A percentile compares a stretch with the other conserved stretches of the same genome.
Conservation (phyloP, 2,113 vertebrate species). For the Egretta garzetta region DNA sequence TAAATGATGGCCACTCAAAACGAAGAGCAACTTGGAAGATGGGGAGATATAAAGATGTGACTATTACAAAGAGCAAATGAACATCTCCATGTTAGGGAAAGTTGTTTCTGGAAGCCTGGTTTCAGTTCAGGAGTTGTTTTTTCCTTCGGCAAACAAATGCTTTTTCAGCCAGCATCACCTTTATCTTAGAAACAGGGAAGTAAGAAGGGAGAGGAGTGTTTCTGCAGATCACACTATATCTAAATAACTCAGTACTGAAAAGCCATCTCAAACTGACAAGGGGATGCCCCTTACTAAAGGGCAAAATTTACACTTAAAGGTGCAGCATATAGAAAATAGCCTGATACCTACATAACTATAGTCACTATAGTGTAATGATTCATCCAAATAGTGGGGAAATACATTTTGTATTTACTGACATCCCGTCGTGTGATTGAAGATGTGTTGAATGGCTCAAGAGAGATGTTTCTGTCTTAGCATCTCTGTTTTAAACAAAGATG, state of each 20-base stretch:
- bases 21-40: not conserved
- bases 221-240: not conserved
- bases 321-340: not conserved
- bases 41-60: not conserved
- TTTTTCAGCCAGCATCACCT: not conserved
- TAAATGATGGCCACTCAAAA: not conserved
- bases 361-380: not conserved
- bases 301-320: not conserved
- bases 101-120: not conserved
- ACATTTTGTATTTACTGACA: not conserved
- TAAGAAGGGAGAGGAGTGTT: not conserved
- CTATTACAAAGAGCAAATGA: not conserved
- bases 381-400: not conserved
- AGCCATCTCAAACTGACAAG: not conserved
- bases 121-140: not conserved
- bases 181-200: not conserved
- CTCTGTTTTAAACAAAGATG: constrained; percentile 64
- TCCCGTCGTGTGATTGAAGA: not conserved
- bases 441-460: constrained; percentile 36
- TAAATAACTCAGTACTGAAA: not conserved
- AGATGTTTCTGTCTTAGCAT: constrained; percentile 36
- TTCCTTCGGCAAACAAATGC: not conserved
- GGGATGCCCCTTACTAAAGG: not conserved
- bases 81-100: not conserved
- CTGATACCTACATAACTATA: not conserved